Conservation (phyloP, 2,113 vertebrate genomes). For the Galbula dea region DNA sequence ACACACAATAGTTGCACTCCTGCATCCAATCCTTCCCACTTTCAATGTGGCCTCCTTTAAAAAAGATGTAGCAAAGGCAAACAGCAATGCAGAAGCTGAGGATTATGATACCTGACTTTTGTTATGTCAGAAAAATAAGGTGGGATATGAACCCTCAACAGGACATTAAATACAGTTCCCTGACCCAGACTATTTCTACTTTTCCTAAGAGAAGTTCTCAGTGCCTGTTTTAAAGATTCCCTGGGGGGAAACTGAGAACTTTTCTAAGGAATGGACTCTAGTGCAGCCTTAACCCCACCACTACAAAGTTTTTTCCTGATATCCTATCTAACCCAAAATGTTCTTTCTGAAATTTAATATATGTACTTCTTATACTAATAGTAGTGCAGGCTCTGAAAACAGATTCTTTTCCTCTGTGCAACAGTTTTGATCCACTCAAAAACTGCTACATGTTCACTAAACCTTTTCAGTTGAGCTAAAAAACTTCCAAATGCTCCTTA, state of each 20-base stretch:
- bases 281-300: neutral
- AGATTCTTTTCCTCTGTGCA: neutral
- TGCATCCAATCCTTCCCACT: neutral
- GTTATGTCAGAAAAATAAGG: neutral
- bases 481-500: neutral
- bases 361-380: neutral
- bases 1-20: neutral
- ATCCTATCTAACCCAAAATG: neutral
- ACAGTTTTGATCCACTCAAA: neutral
- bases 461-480: neutral
- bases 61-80: neutral
- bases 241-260: neutral
- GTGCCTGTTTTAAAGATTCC: neutral
- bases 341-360: neutral
- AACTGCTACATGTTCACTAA: neutral
- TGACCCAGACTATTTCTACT: neutral
- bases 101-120: neutral
- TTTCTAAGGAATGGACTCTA: neutral
- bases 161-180: neutral
- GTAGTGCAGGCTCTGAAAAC: neutral
- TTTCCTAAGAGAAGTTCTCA: neutral
- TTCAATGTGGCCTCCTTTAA: neutral
- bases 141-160: neutral
- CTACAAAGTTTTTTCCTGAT: neutral
- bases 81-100: neutral